These are phyloP conservation scores for Perca fluviatilis DNA, from an alignment of 2,113 vertebrate species.

Conservation along the genomic window DNA sequence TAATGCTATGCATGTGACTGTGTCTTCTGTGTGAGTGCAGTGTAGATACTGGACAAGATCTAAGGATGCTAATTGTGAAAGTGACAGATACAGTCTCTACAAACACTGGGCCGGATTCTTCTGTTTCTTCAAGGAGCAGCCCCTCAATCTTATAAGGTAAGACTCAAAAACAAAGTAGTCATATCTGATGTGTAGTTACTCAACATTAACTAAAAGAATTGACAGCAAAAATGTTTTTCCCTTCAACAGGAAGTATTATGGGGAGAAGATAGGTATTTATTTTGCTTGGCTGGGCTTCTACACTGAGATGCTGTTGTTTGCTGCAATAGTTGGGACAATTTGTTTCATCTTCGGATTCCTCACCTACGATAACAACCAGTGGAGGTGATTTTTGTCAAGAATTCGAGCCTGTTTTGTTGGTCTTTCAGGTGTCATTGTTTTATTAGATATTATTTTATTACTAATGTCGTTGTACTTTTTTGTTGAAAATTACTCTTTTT, in stretches of 20 bases:
- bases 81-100: slow-evolving; percentile 88
- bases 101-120: slow-evolving; percentile 92
- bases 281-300: slow-evolving; percentile 99
- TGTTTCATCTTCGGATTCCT: slow-evolving; percentile 94
- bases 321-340: slow-evolving; percentile 91
- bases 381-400: slow-evolving; percentile 85
- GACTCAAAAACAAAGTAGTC: not conserved
- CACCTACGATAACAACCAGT: slow-evolving; percentile 89
- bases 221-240: slow-evolving; percentile 7
- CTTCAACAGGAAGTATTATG: slow-evolving; percentile 92
- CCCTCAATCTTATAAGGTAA: slow-evolving; percentile 93
- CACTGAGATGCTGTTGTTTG: slow-evolving; percentile 96
- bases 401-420: not conserved
- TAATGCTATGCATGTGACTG: not conserved
- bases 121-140: slow-evolving; percentile 96
- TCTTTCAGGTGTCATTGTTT: not conserved
- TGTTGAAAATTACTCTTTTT: not conserved
- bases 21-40: slow-evolving; percentile 76
- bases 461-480: not conserved
- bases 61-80: slow-evolving; percentile 86
- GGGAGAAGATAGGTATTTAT: slow-evolving; percentile 98
- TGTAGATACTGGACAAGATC: slow-evolving; percentile 93
- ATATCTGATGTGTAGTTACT: not conserved
- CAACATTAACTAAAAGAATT: not conserved
- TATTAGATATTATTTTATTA: not conserved